Evolutionary conservation across 2,888 invertebrate genomes (phyloP).

Genomic region (Philaethria dido): DNA sequence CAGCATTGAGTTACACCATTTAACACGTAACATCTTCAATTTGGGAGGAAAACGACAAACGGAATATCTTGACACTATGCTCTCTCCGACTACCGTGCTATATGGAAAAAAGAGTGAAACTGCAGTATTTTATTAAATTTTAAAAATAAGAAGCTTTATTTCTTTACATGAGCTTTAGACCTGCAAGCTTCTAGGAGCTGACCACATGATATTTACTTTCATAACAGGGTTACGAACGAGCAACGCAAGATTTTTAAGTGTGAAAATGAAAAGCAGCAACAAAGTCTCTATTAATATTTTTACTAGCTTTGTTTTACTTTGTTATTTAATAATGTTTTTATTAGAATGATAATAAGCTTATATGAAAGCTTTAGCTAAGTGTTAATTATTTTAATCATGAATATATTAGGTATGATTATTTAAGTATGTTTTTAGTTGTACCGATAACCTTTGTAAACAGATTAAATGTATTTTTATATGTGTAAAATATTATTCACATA

Average conservation of each 20-base stretch:
- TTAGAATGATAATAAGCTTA: neutral
- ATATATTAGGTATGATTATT: no score
- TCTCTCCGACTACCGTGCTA: no score
- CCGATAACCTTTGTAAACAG: no score
- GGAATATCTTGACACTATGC: no score
- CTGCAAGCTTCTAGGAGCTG: conserved; percentile 9
- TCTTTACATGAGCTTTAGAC: neutral
- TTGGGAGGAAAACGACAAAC: no score
- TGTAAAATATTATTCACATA: no score
- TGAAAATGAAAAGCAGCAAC: neutral
- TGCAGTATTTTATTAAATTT: conserved; percentile 4
- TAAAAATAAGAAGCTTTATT: conserved; percentile 2
- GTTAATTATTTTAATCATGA: neutral
- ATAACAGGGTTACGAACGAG: neutral
- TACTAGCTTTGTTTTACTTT: neutral
- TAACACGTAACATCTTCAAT: no score
- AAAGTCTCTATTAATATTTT: conserved; percentile 14
- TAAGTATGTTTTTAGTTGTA: no score
- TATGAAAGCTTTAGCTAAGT: no score
- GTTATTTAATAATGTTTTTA: neutral
- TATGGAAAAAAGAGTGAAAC: no score
- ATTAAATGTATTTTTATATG: no score
- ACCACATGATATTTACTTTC: conserved; percentile 9
- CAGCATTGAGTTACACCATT: no score
- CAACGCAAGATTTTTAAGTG: neutral